Base-by-base conservation (phyloP, 2,888 invertebrate species). In the Mycalesis mineus region DNA sequence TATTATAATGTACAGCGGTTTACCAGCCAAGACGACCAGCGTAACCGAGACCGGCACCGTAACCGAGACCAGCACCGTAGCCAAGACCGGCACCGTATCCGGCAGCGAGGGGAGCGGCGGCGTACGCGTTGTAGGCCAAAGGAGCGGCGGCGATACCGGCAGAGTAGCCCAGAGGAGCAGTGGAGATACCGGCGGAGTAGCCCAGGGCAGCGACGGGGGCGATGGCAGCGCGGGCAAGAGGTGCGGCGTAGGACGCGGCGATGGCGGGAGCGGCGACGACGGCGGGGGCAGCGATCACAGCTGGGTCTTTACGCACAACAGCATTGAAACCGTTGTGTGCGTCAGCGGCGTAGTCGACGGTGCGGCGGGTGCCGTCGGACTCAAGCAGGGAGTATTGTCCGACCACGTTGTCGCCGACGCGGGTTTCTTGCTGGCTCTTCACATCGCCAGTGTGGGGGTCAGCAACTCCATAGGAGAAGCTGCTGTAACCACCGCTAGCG, bases 301-400 rank as follows among this genome's bases (percentile, higher is more conserved):
- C 77, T 8, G 91, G 91, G 71, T 91, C 91, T 62, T 88, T 90
- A 70, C 87, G 88, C 36, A 91, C 91, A 49, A 91, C 74, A 11
- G 91, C 91, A 80, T 91, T 91, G 82, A 91, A 91, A 56, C 91
- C 91, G 63, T 86, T 84, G 71, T 59, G 14, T 13, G 54, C 56
- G 42, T 58, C 90, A 64, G 91, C 91, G 58, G 89, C 87, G 78
- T 91, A 91, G 77, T 93, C 92, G 0, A 93, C 93, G 14, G 91
- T 92, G 64, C 93, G 91, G 72, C 90, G 91, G 57, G 91, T 91
- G 67, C 93, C 93, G 71, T 93, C 93, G 17, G 93, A 90, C 62
- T 91, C 77, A 81, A 92, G 73, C 55, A 88, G 80, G 2, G 88
- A 88, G 82, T 88, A 88, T 65, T 88, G 88, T 61, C 88, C 88